These are phyloP conservation scores for Rhabdornis inornatus DNA, from an alignment of 2,113 vertebrate genomes.

Conservation along the genomic window DNA sequence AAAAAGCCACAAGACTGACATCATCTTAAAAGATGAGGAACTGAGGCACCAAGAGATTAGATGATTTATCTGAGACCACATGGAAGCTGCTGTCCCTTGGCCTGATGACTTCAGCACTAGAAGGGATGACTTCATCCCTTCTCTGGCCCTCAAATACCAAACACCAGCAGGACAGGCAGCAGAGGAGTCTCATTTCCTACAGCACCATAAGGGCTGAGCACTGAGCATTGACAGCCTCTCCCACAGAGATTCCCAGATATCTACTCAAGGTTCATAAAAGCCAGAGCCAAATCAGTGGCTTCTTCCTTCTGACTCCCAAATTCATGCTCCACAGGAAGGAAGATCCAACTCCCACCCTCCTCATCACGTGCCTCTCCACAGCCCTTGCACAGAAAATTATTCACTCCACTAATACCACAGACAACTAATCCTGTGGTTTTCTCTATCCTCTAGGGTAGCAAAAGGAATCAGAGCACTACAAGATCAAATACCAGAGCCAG, in stretches of 20 bases:
- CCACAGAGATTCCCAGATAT: background rate
- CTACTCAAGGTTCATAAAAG: background rate
- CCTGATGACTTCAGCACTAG: background rate
- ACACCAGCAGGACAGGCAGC: accelerated
- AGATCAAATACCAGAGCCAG: background rate
- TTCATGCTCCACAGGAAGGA: background rate
- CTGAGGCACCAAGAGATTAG: background rate
- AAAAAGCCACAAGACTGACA: background rate
- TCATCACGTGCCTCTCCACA: background rate
- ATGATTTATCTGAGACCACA: background rate
- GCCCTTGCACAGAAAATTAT: background rate
- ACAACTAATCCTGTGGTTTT: background rate
- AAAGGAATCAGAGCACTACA: background rate
- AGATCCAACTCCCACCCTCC: background rate
- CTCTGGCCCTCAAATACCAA: background rate
- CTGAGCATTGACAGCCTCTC: background rate
- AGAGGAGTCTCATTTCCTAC: background rate
- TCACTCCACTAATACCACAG: background rate
- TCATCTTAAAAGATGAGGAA: background rate
- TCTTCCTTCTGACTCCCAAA: background rate
- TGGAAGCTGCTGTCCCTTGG: background rate
- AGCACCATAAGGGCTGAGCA: background rate
- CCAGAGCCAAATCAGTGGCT: background rate
- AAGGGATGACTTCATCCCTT: background rate
- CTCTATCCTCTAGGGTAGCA: background rate